phyloP scores from a whole-genome alignment of 2,113 vertebrate species.

The Synodontis membranacea region DNA sequence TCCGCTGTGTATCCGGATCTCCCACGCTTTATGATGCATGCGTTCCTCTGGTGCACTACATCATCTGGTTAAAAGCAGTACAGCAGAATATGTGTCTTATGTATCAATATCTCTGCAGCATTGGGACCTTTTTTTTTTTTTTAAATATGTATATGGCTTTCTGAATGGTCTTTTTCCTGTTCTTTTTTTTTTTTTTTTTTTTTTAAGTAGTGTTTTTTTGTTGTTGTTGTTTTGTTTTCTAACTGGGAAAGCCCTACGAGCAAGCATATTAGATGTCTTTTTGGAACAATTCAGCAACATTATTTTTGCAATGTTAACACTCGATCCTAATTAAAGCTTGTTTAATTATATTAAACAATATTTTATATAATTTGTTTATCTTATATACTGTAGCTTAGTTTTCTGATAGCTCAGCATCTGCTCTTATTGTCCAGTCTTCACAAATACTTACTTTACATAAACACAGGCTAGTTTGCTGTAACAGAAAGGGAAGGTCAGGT shows the following conservation, averaged over 20 bases:
- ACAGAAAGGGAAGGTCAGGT: not conserved
- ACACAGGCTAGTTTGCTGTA: not conserved
- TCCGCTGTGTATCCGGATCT: constrained; percentile 3
- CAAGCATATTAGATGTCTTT: not conserved
- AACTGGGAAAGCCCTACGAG: not conserved
- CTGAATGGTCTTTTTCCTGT: not conserved
- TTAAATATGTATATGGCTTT: too few species aligned
- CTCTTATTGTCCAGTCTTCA: not conserved
- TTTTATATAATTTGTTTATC: too few species aligned
- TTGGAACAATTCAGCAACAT: not conserved
- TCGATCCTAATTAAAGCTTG: not conserved
- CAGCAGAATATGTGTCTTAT: not conserved
- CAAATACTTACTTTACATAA: not conserved
- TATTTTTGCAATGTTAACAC: not conserved
- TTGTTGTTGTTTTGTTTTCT: not conserved
- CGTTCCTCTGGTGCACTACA: constrained; percentile 4
- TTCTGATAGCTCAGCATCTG: not conserved
- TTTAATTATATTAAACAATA: not conserved
- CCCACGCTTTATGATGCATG: constrained; percentile 28
- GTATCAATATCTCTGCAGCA: not conserved
- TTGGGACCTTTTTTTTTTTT: not conserved
- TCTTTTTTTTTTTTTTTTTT: not conserved
- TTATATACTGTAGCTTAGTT: too few species aligned
- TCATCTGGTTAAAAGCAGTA: constrained; percentile 30
- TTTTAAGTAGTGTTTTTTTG: not conserved